Conservation (phyloP, 2,113 vertebrate species). For the Xenopus laevis region DNA sequence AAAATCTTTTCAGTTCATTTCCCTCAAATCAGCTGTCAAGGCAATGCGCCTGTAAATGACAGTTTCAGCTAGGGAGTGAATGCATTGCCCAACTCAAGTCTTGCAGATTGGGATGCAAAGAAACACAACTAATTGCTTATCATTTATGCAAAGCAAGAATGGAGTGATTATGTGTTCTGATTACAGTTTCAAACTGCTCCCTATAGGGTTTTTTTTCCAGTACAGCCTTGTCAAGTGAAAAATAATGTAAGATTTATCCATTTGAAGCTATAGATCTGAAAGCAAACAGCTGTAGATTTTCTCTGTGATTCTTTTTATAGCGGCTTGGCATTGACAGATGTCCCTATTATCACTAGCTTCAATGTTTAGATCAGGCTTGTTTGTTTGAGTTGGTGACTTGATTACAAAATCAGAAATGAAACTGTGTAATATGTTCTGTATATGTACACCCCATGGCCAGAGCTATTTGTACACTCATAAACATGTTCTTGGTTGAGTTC, state of each 20-base stretch:
- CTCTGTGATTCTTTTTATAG: constrained; percentile 32
- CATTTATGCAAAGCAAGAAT: constrained; percentile 51
- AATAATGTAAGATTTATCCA: constrained; percentile 41
- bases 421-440: no score
- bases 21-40: constrained; percentile 63
- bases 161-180: constrained; percentile 48
- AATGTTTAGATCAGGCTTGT: neutral
- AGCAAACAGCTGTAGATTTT: constrained; percentile 35
- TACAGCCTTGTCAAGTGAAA: constrained; percentile 19
- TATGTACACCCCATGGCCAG: no score
- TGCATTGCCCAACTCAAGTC: constrained; percentile 43
- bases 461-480: no score
- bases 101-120: constrained; percentile 50
- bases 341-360: constrained; percentile 1
- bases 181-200: constrained; percentile 50
- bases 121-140: constrained; percentile 55
- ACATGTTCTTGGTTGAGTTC: no score
- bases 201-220: constrained; percentile 18
- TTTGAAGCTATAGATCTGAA: constrained; percentile 31
- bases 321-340: constrained; percentile 36
- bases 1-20: constrained; percentile 69
- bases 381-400: no score
- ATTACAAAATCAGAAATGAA: no score
- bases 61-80: constrained; percentile 51
- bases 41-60: constrained; percentile 59